Evolutionary conservation across 2,888 invertebrate species (phyloP).

Genomic region (Xanthorhoe designata): DNA sequence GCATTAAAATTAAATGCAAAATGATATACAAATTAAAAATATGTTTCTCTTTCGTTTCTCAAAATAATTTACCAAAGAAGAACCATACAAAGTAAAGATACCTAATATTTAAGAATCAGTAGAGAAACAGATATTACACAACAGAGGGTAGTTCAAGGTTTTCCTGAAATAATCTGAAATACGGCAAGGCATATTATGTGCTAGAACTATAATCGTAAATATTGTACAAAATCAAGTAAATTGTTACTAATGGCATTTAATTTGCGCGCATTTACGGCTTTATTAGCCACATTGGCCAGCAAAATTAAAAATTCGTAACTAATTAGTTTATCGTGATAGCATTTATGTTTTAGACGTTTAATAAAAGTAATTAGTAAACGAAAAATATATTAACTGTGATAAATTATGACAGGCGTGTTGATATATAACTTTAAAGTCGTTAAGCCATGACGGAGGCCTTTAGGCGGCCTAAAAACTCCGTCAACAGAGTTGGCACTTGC

Average conservation of each 20-base stretch:
- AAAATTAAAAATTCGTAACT: neutral
- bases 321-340: neutral
- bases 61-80: too few relatives aligned
- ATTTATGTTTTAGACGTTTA: neutral
- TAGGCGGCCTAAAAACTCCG: too few relatives aligned
- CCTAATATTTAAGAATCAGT: neutral
- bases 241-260: conserved; percentile 14
- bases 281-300: neutral
- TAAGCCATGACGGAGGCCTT: too few relatives aligned
- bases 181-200: conserved; percentile 1
- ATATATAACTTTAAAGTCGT: too few relatives aligned
- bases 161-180: neutral
- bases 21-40: too few relatives aligned
- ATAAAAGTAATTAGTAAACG: neutral
- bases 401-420: conserved; percentile 27
- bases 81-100: too few relatives aligned
- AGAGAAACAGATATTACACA: neutral
- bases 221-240: conserved; percentile 8
- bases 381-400: conserved; percentile 5
- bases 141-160: neutral
- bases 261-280: conserved; percentile 4
- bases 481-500: too few relatives aligned
- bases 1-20: too few relatives aligned
- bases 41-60: too few relatives aligned
- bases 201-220: conserved; percentile 18